Base-by-base conservation (phyloP, 2,797 vertebrate genomes). In the Apogon talboti region DNA sequence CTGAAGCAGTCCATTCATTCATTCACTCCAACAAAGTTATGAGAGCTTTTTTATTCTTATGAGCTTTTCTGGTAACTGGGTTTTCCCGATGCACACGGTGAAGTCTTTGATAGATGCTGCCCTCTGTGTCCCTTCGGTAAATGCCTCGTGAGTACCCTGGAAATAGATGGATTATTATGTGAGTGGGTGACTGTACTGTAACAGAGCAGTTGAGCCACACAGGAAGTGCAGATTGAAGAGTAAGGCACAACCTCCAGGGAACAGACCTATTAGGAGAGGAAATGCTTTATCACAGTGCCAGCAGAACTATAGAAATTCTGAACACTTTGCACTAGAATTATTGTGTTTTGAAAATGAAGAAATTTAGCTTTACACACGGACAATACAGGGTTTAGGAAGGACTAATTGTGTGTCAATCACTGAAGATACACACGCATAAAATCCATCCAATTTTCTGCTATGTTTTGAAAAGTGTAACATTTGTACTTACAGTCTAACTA, bases 61-160 rank as follows among this genome's bases (percentile, higher is more conserved):
- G 87, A 90, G 87, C 83, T 83, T 89, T 86, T 87, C 81, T 83
- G 78, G 80, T 92, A 90, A 92, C 86, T 78, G 77, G 87, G 83
- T 90, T 91, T 91, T 89, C 78, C 83, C 30, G 65, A 84, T 85
- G 87, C 87, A 84, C 86, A 83, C 42, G 77, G 87, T 61, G 78
- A 87, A 86, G 87, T 87, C 86, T 85, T 85, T 91, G 89, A 92
- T 92, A 87, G 89, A 92, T 92, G 87, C 84, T 84, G 82, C 79
- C 87, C 84, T 89, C 83, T 18, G 37, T 78, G 83, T 90, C 89
- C 87, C 90, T 83, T 86, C 59, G 80, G 85, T 90, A 85, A 87
- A 88, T 87, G 79, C 71, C 87, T 87, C 62, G 16, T 67, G 88
- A 88, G 88, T 80, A 70, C 71, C 78, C 67, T 74, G 74, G 80